Percentiles rank a stretch among this genome's conserved stretches.
These are phyloP conservation scores for Salvelinus alpinus DNA, from an alignment of 2,113 vertebrate genomes.

Conservation along the genomic window DNA sequence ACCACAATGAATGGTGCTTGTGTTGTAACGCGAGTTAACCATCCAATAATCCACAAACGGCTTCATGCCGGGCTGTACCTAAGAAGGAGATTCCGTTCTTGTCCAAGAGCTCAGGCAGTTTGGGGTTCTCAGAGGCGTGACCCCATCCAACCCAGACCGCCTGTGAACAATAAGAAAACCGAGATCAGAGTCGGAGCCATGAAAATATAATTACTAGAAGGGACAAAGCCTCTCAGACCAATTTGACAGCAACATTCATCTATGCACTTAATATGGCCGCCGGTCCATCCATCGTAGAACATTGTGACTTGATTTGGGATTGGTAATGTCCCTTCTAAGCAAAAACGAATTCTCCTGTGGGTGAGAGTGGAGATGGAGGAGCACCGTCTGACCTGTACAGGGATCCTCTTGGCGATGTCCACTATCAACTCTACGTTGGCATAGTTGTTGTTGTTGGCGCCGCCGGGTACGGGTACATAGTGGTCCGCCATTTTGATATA, in stretches of 20 bases:
- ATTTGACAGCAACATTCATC: no score
- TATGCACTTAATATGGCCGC: no score
- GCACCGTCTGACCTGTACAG: slow-evolving; percentile 83
- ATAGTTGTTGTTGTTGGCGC: slow-evolving; percentile 97
- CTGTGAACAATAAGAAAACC: slow-evolving; percentile 59
- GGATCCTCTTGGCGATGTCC: slow-evolving; percentile 95
- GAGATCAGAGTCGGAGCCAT: not conserved
- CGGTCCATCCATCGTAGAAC: no score
- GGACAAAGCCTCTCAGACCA: no score
- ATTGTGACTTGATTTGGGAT: no score
- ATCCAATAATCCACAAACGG: not conserved
- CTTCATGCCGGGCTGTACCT: slow-evolving; percentile 75
- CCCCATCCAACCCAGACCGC: slow-evolving; percentile 99
- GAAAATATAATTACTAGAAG: not conserved
- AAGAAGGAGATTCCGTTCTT: slow-evolving; percentile 89
- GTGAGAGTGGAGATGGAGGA: no score
- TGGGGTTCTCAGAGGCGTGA: slow-evolving; percentile 95
- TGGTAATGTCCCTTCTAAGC: no score
- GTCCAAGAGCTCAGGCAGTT: slow-evolving; percentile 90
- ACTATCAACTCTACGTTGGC: slow-evolving; percentile 95
- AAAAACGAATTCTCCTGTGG: no score
- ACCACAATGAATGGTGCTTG: not conserved
- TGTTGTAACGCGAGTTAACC: not conserved
- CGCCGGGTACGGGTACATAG: slow-evolving; percentile 93
- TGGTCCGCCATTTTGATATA: slow-evolving; percentile 99